Base-by-base conservation (phyloP, 2,888 invertebrate genomes). In the Scrobipalpa atriplicella region DNA sequence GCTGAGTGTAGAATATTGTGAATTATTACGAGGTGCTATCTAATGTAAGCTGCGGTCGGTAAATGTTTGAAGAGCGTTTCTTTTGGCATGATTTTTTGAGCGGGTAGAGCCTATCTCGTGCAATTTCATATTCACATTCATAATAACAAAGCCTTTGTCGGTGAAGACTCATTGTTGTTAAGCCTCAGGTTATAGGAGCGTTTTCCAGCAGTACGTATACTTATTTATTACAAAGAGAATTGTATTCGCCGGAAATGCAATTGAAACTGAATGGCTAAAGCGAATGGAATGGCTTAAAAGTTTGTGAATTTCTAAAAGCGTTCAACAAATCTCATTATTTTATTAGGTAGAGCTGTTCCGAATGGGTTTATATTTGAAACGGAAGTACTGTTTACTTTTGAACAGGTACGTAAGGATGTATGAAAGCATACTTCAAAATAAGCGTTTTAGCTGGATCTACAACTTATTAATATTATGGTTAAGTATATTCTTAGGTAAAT, bases 1-100 rank as follows among this genome's bases (percentile, higher is more conserved):
- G 47, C n/a, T 16, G 47, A 47, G n/a, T 47, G 47, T 16, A 16
- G n/a, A 47, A 16, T n/a, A 47, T 47, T 56, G 21, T 56, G 21
- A 56, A 21, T 56, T 56, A 21, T 56, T 56, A 56, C 19, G 21
- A 21, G 21, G 21, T 13, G 54, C 21, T 21, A 13, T 56, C 11
- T 56, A 21, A 56, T 21, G 21, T 56, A 29, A 21, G 54, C 54
- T 56, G 54, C 21, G 54, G 54, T 56, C 11, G 54, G 54, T 56
- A 10, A 56, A 56, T 56, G 54, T 56, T 56, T 56, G 54, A 56
- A 56, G 54, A 21, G 21, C 54, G 54, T 21, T 56, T 56, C 54
- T 56, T 56, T 56, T 56, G 10, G 54, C 13, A 56, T 56, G 54
- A 21, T 19, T 56, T 56, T 52, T 56, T 56, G 21, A 56, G 19